Evolutionary conservation across 2,113 vertebrate genomes (phyloP).

Genomic region (Geothlypis trichas): DNA sequence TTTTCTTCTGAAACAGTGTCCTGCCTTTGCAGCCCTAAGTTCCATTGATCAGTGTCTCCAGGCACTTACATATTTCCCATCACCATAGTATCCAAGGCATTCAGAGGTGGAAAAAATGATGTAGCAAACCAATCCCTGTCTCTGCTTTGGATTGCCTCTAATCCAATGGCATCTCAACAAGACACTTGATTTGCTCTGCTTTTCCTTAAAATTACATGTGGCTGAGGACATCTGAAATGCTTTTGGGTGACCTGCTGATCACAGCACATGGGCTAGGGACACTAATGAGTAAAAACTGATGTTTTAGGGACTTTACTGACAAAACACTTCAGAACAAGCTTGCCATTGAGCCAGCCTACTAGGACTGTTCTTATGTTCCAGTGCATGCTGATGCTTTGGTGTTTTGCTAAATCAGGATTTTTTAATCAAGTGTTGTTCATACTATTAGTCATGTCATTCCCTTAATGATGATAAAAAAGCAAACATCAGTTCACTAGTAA

Average conservation of each 20-base stretch:
- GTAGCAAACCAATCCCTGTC: background rate
- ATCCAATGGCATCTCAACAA: background rate
- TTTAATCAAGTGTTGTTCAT: background rate
- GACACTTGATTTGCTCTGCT: background rate
- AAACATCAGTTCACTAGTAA: background rate
- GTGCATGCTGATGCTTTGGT: background rate
- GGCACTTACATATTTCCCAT: background rate
- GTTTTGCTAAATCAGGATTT: slow-evolving; percentile 20
- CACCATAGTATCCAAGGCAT: background rate
- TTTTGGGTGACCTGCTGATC: background rate
- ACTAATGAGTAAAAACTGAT: background rate
- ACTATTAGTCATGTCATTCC: background rate
- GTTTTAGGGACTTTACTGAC: background rate
- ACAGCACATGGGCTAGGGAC: background rate
- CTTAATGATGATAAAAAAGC: slow-evolving; percentile 12
- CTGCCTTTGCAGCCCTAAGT: background rate
- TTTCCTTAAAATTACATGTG: background rate
- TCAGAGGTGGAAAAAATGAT: background rate
- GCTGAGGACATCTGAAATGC: background rate
- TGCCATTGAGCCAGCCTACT: background rate
- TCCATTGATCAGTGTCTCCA: background rate
- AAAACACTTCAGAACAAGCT: background rate
- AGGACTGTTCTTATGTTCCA: background rate
- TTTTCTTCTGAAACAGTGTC: background rate
- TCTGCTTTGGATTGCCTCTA: background rate